These are phyloP conservation scores for Gnathonemus longibarbis DNA, from an alignment of 2,113 vertebrate species.

Conservation along the genomic window DNA sequence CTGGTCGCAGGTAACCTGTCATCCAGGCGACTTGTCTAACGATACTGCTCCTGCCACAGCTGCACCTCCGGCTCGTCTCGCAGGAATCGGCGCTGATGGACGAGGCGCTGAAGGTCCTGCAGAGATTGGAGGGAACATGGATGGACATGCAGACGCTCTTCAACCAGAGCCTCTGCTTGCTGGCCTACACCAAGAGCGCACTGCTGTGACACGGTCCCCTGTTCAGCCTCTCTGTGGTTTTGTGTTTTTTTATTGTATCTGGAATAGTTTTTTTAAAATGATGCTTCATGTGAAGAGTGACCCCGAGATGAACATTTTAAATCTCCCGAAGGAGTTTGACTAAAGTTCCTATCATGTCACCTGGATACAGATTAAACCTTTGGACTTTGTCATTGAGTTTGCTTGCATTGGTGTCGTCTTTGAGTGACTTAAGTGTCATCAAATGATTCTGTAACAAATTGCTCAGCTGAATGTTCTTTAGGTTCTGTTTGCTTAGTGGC, in stretches of 20 bases:
- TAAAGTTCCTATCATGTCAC: not conserved
- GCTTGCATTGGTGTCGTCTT: not conserved
- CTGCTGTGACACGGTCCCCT: slow-evolving; percentile 61
- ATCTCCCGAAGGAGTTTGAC: not conserved
- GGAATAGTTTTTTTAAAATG: not conserved
- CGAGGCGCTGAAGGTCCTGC: slow-evolving; percentile 61
- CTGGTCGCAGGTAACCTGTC: not conserved
- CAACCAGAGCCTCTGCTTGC: slow-evolving; percentile 81
- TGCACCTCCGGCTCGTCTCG: slow-evolving; percentile 73
- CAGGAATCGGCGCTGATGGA: slow-evolving; percentile 66
- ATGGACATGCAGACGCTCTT: slow-evolving; percentile 69
- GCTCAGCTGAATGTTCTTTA: not conserved
- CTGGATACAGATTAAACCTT: not conserved
- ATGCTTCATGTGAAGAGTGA: not conserved
- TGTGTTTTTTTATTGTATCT: not conserved
- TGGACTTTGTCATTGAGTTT: not conserved
- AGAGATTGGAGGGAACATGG: slow-evolving; percentile 72
- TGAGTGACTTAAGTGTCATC: not conserved
- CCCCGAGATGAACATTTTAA: not conserved
- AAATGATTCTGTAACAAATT: not conserved
- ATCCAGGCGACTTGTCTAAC: not conserved
- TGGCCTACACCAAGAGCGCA: slow-evolving; percentile 85
- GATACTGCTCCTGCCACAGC: slow-evolving; percentile 47
- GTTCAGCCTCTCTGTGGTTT: not conserved
- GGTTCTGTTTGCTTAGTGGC: not conserved